Evolutionary conservation across 1,140 invertebrate genomes (phyloP).

Genomic region (Hypsibius dujardini): DNA sequence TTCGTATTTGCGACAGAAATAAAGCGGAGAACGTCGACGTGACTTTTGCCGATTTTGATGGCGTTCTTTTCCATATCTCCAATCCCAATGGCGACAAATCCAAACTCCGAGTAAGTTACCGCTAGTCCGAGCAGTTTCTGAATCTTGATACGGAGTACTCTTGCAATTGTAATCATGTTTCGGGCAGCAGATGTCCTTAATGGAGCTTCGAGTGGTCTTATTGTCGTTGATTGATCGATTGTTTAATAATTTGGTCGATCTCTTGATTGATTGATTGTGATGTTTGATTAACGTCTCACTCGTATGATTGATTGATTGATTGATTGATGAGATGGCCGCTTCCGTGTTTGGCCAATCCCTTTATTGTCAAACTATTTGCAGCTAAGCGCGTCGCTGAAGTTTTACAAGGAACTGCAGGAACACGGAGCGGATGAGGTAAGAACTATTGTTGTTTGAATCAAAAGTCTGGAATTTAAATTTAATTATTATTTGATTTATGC

Average conservation of each 20-base stretch:
- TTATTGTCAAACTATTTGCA: slow-evolving; percentile 36
- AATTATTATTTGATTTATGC: too few relatives aligned
- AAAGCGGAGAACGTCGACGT: slow-evolving; percentile 89
- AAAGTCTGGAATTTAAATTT: too few relatives aligned
- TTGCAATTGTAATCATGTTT: too few relatives aligned
- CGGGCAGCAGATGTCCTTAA: too few relatives aligned
- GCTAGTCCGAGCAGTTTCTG: neutral
- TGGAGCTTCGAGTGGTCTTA: too few relatives aligned
- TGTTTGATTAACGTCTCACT: slow-evolving; percentile 15
- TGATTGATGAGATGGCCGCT: neutral
- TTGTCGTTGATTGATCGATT: too few relatives aligned
- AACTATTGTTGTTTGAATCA: slow-evolving; percentile 2
- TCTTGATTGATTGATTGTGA: too few relatives aligned
- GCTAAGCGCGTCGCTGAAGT: slow-evolving; percentile 94
- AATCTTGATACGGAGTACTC: too few relatives aligned
- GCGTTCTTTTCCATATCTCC: slow-evolving; percentile 92
- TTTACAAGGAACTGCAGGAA: slow-evolving; percentile 92
- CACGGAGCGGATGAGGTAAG: slow-evolving; percentile 79
- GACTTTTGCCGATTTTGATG: slow-evolving; percentile 86
- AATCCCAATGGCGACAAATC: slow-evolving; percentile 87
- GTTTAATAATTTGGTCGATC: too few relatives aligned
- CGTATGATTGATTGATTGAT: slow-evolving; percentile 17
- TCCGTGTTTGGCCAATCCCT: too few relatives aligned
- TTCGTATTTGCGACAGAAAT: slow-evolving; percentile 44
- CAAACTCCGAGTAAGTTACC: slow-evolving; percentile 69